Evolutionary conservation across 1,140 invertebrate genomes (phyloP).

Genomic region (Mamestra configurata): DNA sequence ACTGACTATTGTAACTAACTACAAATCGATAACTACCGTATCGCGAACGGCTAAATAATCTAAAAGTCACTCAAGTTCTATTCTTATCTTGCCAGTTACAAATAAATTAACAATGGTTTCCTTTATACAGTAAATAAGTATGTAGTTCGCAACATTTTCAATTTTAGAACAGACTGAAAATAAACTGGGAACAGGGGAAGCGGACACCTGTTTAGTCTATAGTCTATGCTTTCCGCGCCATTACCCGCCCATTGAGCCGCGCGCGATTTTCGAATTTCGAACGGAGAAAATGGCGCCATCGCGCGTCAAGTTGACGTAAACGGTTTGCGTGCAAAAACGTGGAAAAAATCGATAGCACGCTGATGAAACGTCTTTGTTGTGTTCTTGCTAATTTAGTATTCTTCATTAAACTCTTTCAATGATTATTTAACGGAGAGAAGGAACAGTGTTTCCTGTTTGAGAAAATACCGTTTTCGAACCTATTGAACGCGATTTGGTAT

Average conservation of each 20-base stretch:
- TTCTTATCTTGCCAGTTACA: conserved; percentile 5
- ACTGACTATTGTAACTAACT: neutral
- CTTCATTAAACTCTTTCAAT: conserved; percentile 35
- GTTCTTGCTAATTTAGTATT: conserved; percentile 12
- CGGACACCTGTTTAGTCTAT: conserved; percentile 78
- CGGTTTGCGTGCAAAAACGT: conserved; percentile 55
- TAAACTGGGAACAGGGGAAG: conserved; percentile 48
- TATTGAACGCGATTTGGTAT: no score
- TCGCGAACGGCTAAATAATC: neutral
- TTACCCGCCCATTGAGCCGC: conserved; percentile 71
- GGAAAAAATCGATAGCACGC: conserved; percentile 46
- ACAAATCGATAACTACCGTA: neutral
- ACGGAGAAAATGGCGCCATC: conserved; percentile 70
- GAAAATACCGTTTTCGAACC: no score
- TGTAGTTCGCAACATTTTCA: conserved; percentile 43
- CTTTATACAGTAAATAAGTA: conserved; percentile 29
- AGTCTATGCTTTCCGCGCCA: conserved; percentile 80
- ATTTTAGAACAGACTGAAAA: conserved; percentile 55
- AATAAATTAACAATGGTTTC: conserved; percentile 43
- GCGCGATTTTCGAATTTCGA: conserved; percentile 77
- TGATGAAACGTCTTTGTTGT: conserved; percentile 41
- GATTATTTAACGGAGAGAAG: neutral
- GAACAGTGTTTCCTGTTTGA: neutral
- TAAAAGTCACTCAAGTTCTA: conserved; percentile 18
- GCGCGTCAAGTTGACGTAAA: conserved; percentile 70